Evolutionary conservation across 2,888 invertebrate species (phyloP).

Genomic region (Chloromyia formosa): DNA sequence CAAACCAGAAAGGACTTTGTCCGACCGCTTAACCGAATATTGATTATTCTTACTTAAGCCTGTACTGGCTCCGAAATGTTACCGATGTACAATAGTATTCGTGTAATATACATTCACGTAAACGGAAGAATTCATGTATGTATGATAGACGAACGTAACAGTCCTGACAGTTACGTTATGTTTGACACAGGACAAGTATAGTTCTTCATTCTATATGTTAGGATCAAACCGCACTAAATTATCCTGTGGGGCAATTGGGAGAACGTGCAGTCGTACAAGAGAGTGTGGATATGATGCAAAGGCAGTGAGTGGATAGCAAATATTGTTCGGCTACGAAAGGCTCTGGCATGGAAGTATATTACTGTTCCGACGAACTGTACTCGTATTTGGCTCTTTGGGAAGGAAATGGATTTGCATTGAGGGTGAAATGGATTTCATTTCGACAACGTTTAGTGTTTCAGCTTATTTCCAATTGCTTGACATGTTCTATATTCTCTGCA

Average conservation of each 20-base stretch:
- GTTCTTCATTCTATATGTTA: background rate
- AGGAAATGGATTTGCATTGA: constrained; percentile 4
- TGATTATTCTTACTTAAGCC: constrained; percentile 2
- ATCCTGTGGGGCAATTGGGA: background rate
- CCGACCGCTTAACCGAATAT: background rate
- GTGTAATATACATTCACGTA: too few relatives aligned
- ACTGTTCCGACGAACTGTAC: background rate
- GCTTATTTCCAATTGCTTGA: too few relatives aligned
- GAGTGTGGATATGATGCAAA: too few relatives aligned
- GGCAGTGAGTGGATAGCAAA: too few relatives aligned
- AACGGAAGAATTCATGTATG: too few relatives aligned
- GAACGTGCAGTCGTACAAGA: too few relatives aligned
- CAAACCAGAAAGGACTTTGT: background rate
- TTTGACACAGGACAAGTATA: background rate
- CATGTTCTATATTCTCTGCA: too few relatives aligned
- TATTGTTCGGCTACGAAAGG: too few relatives aligned
- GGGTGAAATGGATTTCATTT: background rate
- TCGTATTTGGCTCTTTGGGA: background rate
- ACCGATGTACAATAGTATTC: too few relatives aligned
- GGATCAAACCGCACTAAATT: constrained; percentile 7
- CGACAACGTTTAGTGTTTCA: too few relatives aligned
- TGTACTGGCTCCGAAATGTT: too few relatives aligned
- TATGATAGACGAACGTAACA: background rate
- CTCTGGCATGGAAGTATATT: too few relatives aligned
- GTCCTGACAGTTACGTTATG: background rate